A percentile compares a stretch with the other conserved stretches of the same genome.
These are phyloP conservation scores for Euthynnus affinis DNA, from an alignment of 2,797 vertebrate genomes.

Conservation along the genomic window DNA sequence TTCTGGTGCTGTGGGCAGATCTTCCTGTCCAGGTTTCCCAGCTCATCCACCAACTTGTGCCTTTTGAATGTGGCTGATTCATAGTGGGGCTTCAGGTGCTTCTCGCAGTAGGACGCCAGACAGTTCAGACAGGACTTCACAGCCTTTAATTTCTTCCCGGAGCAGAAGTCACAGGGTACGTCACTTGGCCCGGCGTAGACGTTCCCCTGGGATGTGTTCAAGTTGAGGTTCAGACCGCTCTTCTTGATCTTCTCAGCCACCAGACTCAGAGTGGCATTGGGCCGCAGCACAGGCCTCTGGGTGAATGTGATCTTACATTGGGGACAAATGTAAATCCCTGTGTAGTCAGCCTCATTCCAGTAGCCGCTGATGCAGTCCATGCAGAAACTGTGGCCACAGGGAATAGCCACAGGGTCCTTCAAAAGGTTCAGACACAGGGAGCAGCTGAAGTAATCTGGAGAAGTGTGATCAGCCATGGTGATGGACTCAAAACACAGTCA, in stretches of 20 bases:
- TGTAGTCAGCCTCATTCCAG: slow-evolving; percentile 89
- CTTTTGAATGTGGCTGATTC: slow-evolving; percentile 85
- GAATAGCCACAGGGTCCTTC: slow-evolving; percentile 88
- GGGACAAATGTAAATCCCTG: slow-evolving; percentile 89
- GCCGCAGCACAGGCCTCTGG: slow-evolving; percentile 88
- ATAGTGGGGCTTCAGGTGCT: slow-evolving; percentile 86
- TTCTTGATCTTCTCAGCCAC: slow-evolving; percentile 89
- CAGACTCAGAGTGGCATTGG: slow-evolving; percentile 88
- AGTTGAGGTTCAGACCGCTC: slow-evolving; percentile 81
- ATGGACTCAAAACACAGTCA: slow-evolving; percentile 55
- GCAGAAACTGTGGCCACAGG: slow-evolving; percentile 93
- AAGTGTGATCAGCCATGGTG: slow-evolving; percentile 86
- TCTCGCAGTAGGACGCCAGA: slow-evolving; percentile 88
- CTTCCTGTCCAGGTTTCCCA: slow-evolving; percentile 85
- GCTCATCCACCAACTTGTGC: slow-evolving; percentile 88
- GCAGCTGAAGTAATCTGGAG: slow-evolving; percentile 89
- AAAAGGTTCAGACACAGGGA: slow-evolving; percentile 88
- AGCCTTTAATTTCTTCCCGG: slow-evolving; percentile 84
- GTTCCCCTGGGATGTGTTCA: slow-evolving; percentile 63
- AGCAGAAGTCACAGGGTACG: slow-evolving; percentile 87
- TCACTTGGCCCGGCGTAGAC: slow-evolving; percentile 76
- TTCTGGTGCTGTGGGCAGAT: slow-evolving; percentile 87
- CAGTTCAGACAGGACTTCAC: slow-evolving; percentile 89
- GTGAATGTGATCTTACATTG: slow-evolving; percentile 90
- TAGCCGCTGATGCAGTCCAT: slow-evolving; percentile 91